Base-by-base conservation (phyloP, 2,797 vertebrate genomes). In the Choloepus didactylus region DNA sequence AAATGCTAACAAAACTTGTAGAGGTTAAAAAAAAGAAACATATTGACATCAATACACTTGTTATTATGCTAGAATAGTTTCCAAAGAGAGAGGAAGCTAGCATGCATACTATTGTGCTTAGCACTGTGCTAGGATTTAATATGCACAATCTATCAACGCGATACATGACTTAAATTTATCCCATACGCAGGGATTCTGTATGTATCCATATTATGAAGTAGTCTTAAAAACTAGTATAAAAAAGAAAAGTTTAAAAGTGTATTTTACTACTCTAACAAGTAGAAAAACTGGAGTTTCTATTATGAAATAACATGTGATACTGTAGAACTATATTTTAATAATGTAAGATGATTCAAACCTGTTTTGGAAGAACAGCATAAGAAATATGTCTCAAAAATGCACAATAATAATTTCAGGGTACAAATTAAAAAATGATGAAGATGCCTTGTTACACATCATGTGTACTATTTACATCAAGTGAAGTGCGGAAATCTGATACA, bases 241-340 rank as follows among this genome's bases (percentile, higher is more conserved):
- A 87, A 87, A 76, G 62, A 56, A 67, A 59, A 72, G n/a, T 89
- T 92, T 56, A 46, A 73, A 88, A 86, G 62, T 85, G 60, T 35
- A 81, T 23, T 16, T 21, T 66, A 38, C 31, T 79, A 51, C 66
- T 95, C 46, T 60, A 87, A 81, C 49, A 70, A 9, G 21, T 27
- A 60, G 64, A 93, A 54, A 54, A 54, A 41, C 0, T 31, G n/a
- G 88, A 89, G 76, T 31, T 89, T 86, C 82, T 64, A 51, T 1
- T 83, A 19, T 23, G 82, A 93, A 56, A 6, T 67, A 76, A 56
- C 35, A 60, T 35, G 21, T 41, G n/a, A 91, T 49, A 41, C 15
- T 67, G 6, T 15, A 79, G 76, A 81, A 59, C 31, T 72, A 2
- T 41, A 92, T 81, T 64, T 91, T 66, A 77, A 77, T 25, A 49